phyloP scores from a whole-genome alignment of 2,888 invertebrate species.

The Lottia gigantea region DNA sequence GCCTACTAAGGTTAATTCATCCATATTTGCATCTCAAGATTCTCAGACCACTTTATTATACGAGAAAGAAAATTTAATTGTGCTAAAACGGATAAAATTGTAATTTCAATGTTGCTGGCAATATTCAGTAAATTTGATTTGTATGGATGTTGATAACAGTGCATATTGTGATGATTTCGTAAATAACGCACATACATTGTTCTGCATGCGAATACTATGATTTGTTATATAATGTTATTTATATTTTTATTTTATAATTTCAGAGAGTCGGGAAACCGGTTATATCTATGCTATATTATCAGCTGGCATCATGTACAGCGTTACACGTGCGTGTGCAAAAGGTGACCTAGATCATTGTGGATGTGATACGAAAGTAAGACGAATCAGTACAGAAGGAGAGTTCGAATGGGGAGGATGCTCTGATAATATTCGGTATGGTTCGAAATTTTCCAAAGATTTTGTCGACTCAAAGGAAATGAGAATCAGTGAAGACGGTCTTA shows the following conservation, averaged over 20 bases:
- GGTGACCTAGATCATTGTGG: constrained; percentile 86
- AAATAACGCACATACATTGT: too few species aligned
- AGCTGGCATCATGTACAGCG: constrained; percentile 88
- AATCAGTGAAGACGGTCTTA: constrained; percentile 80
- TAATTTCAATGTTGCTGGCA: too few species aligned
- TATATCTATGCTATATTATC: constrained; percentile 89
- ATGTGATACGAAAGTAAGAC: constrained; percentile 83
- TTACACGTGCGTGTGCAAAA: constrained; percentile 81
- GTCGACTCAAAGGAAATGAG: constrained; percentile 85
- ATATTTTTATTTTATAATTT: constrained; percentile 25
- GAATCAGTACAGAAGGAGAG: constrained; percentile 76
- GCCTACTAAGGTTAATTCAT: too few species aligned
- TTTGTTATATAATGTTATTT: neutral
- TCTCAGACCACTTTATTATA: too few species aligned
- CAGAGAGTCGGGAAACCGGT: constrained; percentile 90
- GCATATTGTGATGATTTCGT: too few species aligned
- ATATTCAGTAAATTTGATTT: too few species aligned
- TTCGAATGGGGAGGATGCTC: constrained; percentile 93
- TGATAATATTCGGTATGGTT: constrained; percentile 80
- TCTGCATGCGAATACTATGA: neutral
- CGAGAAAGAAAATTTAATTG: too few species aligned
- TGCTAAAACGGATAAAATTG: too few species aligned
- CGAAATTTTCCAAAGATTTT: constrained; percentile 86
- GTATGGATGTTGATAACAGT: too few species aligned
- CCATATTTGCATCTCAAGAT: too few species aligned